These are phyloP conservation scores for Yponomeuta plumbellus DNA, from an alignment of 2,888 invertebrate species.

Conservation along the genomic window DNA sequence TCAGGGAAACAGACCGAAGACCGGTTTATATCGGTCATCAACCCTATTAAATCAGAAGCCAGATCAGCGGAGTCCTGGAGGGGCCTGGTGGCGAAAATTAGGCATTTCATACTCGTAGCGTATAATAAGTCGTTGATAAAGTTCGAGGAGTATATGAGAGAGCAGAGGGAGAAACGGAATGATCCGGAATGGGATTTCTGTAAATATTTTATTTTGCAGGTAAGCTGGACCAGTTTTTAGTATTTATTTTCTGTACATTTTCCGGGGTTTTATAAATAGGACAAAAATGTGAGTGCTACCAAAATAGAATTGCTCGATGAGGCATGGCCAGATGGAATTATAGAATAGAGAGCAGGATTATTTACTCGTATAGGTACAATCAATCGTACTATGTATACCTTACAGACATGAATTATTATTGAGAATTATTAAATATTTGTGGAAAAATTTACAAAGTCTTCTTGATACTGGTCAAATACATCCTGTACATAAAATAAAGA, in stretches of 20 bases:
- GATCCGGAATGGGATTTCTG: conserved; percentile 96
- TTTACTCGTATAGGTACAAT: background rate
- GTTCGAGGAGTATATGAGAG: conserved; percentile 93
- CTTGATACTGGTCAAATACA: background rate
- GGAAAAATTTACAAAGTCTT: no score
- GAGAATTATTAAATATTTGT: no score
- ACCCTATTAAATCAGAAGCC: conserved; percentile 92
- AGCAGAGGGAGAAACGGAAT: conserved; percentile 92
- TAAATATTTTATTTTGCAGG: conserved; percentile 94
- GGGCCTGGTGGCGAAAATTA: conserved; percentile 86
- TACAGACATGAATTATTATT: no score
- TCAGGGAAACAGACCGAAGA: conserved; percentile 88
- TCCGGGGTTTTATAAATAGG: no score
- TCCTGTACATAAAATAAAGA: background rate
- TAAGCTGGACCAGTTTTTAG: conserved; percentile 35
- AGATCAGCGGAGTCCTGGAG: conserved; percentile 94
- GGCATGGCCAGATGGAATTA: no score
- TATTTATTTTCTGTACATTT: background rate
- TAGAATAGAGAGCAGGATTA: background rate
- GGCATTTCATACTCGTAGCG: conserved; percentile 88
- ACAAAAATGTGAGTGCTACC: no score
- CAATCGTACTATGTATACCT: background rate
- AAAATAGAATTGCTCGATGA: no score
- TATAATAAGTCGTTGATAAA: conserved; percentile 90
- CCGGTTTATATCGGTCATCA: conserved; percentile 92